Base-by-base conservation (phyloP, 2,888 invertebrate species). In the Caenorhabditis virilis region DNA sequence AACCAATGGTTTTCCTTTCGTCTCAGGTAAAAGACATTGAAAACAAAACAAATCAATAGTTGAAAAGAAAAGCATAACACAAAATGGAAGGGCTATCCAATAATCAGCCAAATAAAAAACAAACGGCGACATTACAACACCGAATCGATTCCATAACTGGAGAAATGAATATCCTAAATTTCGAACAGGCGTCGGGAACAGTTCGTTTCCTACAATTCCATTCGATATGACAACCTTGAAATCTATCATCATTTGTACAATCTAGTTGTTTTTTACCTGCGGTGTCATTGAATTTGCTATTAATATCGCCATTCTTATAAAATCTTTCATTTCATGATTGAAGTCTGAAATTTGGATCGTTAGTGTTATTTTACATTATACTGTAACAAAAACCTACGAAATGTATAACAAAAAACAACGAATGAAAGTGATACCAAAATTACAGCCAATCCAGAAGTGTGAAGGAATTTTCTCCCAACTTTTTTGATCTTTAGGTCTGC, bases 111-210 rank as follows among this genome's bases (percentile, higher is more conserved):
- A 54, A 41, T 74, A 69, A 50, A 79, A 76, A 18, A 79, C 55
- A 45, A 75, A 75, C 1, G 79, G 79, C 0, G 78, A 70, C 11
- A 76, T 25, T 4, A 80, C 76, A 16, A 78, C 79, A n/a, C 79
- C 79, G 23, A 77, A 39, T 6, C 79, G 67, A 30, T 72, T 71
- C 64, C 70, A 66, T 20, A 78, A 61, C 50, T 79, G 78, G 1
- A 72, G 65, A 42, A 71, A 77, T 6, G 78, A 72, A 48, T 72
- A 80, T 0, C 74, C 72, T n/a, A 79, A 52, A 26, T 78, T 79
- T 33, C 79, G 63, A 18, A 79, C 60, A 7, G 76, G 73, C 13
- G 79, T 79, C 7, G 79, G 79, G 62, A 80, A 80, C 16, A 79
- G 66, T 53, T 79, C 79, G 49, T 64, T 76, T 6, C 70, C 72